Evolutionary conservation across 2,888 invertebrate species (phyloP).

Genomic region (Sympetrum striolatum): DNA sequence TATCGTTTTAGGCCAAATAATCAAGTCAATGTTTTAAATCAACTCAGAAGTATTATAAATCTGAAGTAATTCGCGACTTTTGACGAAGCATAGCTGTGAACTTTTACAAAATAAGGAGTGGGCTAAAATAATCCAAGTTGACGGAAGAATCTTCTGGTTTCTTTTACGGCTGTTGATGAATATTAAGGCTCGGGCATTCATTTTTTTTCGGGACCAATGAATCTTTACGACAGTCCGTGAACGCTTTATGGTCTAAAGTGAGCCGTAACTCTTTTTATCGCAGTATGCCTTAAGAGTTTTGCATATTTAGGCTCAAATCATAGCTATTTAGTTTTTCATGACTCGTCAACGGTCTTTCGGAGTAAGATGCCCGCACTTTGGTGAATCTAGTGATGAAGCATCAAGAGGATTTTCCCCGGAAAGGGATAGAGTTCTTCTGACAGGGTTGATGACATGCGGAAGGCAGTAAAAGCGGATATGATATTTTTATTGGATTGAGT

Average conservation of each 20-base stretch:
- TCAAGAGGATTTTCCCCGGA: too few species aligned
- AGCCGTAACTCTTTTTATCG: not conserved
- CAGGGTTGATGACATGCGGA: too few species aligned
- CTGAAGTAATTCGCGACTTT: not conserved
- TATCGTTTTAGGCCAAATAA: too few species aligned
- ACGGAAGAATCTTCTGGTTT: not conserved
- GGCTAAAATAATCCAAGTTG: not conserved
- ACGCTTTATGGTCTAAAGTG: not conserved
- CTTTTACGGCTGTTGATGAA: not conserved
- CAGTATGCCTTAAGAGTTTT: not conserved
- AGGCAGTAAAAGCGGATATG: too few species aligned
- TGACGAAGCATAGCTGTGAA: not conserved
- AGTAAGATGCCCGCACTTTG: not conserved
- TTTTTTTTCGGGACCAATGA: not conserved
- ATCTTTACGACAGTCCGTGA: not conserved
- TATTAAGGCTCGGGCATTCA: not conserved
- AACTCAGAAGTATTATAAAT: not conserved
- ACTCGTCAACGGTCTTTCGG: not conserved
- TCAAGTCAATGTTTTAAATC: too few species aligned
- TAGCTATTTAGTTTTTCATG: not conserved
- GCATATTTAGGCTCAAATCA: not conserved
- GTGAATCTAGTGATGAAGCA: too few species aligned
- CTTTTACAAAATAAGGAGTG: not conserved
- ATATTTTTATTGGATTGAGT: too few species aligned
- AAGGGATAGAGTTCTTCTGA: too few species aligned